Percentiles rank a stretch among this genome's conserved stretches.
Evolutionary conservation across 1,140 invertebrate species (phyloP).

Genomic region (Aradophagus sp.): DNA sequence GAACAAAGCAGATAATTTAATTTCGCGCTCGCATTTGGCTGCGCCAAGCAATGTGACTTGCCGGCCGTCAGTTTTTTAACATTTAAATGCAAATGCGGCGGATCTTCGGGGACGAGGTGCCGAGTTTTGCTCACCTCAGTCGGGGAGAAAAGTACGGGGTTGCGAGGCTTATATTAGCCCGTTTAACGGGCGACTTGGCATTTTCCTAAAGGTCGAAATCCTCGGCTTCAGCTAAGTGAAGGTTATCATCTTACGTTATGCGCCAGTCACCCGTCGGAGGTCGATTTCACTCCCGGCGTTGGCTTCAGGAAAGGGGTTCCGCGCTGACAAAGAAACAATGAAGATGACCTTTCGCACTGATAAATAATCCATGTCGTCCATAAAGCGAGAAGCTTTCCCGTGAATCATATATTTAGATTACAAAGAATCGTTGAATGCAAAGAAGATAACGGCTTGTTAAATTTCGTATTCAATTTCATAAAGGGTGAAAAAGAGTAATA

Average conservation of each 20-base stretch:
- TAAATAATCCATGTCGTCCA: slow-evolving; percentile 36
- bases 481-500: no score
- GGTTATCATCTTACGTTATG: slow-evolving; percentile 57
- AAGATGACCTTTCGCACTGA: slow-evolving; percentile 65
- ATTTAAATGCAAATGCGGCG: slow-evolving; percentile 46
- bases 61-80: no score
- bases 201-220: slow-evolving; percentile 71
- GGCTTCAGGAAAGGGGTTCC: slow-evolving; percentile 27
- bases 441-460: no score
- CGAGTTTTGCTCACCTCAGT: slow-evolving; percentile 33
- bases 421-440: no score
- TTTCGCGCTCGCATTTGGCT: no score
- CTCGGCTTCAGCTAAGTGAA: slow-evolving; percentile 52
- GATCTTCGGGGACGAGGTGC: slow-evolving; percentile 19
- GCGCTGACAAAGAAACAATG: slow-evolving; percentile 59
- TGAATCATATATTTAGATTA: slow-evolving; percentile 12
- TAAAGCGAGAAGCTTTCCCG: slow-evolving; percentile 15
- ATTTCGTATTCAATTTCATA: no score
- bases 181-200: slow-evolving; percentile 69
- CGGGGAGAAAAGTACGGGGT: slow-evolving; percentile 41
- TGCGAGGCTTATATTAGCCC: slow-evolving; percentile 63
- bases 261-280: slow-evolving; percentile 33
- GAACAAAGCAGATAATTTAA: slow-evolving; percentile 35
- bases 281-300: slow-evolving; percentile 34
- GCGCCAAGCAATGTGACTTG: no score